These are phyloP conservation scores for Gobio occitaniae DNA, from an alignment of 2,797 vertebrate species.

Conservation along the genomic window DNA sequence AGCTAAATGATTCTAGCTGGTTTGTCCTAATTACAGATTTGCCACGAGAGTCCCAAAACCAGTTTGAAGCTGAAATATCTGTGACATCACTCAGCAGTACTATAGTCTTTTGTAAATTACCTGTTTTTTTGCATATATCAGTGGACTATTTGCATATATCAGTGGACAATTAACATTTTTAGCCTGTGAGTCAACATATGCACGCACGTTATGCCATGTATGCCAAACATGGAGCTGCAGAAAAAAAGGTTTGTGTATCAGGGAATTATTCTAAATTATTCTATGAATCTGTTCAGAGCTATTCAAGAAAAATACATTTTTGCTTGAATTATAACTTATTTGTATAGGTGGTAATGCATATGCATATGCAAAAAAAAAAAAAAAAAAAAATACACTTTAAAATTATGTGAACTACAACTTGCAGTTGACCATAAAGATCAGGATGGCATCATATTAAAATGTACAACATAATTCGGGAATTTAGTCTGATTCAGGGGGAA, in stretches of 20 bases:
- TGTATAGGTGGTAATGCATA: not conserved
- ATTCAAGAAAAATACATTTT: too few relatives aligned
- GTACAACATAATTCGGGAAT: too few relatives aligned
- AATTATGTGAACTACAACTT: not conserved
- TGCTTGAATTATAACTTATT: not conserved
- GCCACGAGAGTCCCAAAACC: not conserved
- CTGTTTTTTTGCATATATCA: not conserved
- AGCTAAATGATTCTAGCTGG: not conserved
- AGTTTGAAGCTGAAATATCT: not conserved
- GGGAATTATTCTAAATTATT: not conserved
- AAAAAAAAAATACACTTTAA: too few relatives aligned
- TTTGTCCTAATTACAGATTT: slow-evolving; percentile 15
- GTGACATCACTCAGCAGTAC: not conserved
- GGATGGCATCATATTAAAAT: not conserved
- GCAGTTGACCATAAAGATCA: not conserved
- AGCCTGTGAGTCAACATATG: not conserved
- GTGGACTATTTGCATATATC: not conserved
- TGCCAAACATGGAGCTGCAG: not conserved
- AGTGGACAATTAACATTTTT: not conserved
- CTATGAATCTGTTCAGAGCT: not conserved
- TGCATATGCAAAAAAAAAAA: not conserved
- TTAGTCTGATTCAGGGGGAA: too few relatives aligned
- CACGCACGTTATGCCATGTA: not conserved
- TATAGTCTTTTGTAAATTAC: not conserved
- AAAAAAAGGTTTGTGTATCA: not conserved